Percentiles rank a stretch among this genome's conserved stretches.
Conservation (phyloP, 2,888 invertebrate species). For the Amphiduros pacificus region DNA sequence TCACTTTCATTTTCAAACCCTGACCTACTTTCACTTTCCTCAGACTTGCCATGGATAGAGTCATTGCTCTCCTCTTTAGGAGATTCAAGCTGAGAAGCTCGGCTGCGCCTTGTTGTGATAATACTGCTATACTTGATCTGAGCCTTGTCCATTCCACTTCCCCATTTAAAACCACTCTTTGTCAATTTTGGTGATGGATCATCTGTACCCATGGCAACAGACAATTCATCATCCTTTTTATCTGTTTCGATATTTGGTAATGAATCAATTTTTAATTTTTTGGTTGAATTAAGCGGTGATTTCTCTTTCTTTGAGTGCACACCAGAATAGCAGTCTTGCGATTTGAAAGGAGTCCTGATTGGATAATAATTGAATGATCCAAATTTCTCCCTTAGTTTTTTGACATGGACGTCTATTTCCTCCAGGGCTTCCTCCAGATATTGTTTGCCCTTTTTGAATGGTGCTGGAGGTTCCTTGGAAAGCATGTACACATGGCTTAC, state of each 20-base stretch:
- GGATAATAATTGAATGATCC: conserved; percentile 76
- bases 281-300: not conserved
- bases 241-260: too few relatives aligned
- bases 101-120: conserved; percentile 32
- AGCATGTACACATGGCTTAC: conserved; percentile 81
- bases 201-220: too few relatives aligned
- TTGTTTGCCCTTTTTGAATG: conserved; percentile 65
- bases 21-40: too few relatives aligned
- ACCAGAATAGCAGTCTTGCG: conserved; percentile 33
- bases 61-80: too few relatives aligned
- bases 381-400: conserved; percentile 72
- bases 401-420: conserved; percentile 76
- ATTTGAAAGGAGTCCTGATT: conserved; percentile 69
- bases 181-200: too few relatives aligned
- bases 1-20: too few relatives aligned
- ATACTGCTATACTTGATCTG: conserved; percentile 47
- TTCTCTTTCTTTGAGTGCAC: not conserved
- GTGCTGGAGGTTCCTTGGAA: conserved; percentile 68
- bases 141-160: too few relatives aligned
- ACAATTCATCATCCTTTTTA: too few relatives aligned
- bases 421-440: conserved; percentile 69
- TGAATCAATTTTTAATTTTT: too few relatives aligned
- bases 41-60: too few relatives aligned
- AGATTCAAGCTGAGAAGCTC: too few relatives aligned
- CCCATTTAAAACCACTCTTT: too few relatives aligned